These are phyloP conservation scores for Salminus brasiliensis DNA, from an alignment of 2,113 vertebrate species.

Conservation along the genomic window DNA sequence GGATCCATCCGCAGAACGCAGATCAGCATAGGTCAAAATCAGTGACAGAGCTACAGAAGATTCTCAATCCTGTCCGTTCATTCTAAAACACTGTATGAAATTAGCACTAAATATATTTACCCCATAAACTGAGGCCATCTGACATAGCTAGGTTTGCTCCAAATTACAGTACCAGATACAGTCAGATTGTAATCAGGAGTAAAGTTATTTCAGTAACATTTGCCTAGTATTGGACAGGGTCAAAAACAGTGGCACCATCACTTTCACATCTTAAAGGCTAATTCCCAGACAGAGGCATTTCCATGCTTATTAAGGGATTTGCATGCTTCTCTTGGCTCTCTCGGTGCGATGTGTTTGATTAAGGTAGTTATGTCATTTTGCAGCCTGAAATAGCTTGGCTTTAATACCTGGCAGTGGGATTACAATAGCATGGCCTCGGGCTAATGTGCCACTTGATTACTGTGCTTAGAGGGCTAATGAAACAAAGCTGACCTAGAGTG, in stretches of 20 bases:
- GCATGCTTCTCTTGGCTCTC: conserved; percentile 61
- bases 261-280: conserved; percentile 23
- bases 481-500: conserved; percentile 45
- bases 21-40: conserved; percentile 1
- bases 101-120: neutral
- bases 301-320: conserved; percentile 42
- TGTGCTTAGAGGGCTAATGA: conserved; percentile 56
- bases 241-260: neutral
- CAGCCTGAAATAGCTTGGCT: conserved; percentile 65
- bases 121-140: too few relatives aligned
- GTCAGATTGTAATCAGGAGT: neutral
- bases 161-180: neutral
- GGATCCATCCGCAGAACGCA: neutral
- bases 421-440: conserved; percentile 58
- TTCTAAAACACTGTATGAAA: neutral
- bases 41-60: neutral
- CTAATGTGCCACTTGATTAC: conserved; percentile 70
- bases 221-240: neutral
- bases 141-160: too few relatives aligned
- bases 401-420: conserved; percentile 74
- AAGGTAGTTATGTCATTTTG: conserved; percentile 70
- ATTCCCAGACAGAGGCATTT: conserved; percentile 33
- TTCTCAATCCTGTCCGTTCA: neutral
- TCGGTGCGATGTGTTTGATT: conserved; percentile 71
- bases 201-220: neutral